phyloP scores from a whole-genome alignment of 1,140 invertebrate species.

The Drosophila lini region DNA sequence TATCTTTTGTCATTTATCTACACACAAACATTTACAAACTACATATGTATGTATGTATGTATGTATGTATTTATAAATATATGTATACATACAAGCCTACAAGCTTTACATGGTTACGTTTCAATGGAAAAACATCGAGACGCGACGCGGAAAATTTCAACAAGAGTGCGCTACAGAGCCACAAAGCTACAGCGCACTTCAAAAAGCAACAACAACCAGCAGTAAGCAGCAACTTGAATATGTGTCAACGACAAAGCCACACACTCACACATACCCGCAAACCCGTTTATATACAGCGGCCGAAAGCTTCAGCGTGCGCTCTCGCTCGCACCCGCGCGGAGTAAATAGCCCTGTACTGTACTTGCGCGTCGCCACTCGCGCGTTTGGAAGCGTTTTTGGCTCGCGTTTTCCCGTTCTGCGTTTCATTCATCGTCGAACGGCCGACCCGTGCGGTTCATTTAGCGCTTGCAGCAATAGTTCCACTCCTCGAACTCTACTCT shows the following conservation, averaged over 20 bases:
- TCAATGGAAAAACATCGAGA: conserved; percentile 67
- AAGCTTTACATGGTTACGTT: conserved; percentile 60
- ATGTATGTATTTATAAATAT: not conserved
- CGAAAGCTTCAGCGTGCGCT: conserved; percentile 58
- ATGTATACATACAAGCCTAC: not conserved
- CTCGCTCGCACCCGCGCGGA: conserved; percentile 24
- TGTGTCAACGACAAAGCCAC: conserved; percentile 78
- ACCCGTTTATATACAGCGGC: conserved; percentile 48
- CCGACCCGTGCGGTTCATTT: conserved; percentile 63
- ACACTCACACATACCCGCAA: conserved; percentile 25
- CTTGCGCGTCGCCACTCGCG: conserved; percentile 50
- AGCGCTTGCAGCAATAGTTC: conserved; percentile 50
- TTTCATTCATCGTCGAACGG: conserved; percentile 72
- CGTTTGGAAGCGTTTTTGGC: conserved; percentile 54
- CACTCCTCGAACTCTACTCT: conserved; percentile 10
- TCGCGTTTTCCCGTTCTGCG: conserved; percentile 69
- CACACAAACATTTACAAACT: conserved; percentile 11
- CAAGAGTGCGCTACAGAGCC: conserved; percentile 54
- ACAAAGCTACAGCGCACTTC: conserved; percentile 60
- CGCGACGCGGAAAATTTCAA: conserved; percentile 69
- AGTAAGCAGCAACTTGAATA: conserved; percentile 69
- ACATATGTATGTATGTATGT: not conserved
- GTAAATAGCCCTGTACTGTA: conserved; percentile 53
- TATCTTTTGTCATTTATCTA: conserved; percentile 73
- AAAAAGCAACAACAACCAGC: conserved; percentile 48